Evolutionary conservation across 2,113 vertebrate species (phyloP).

Genomic region (Mormyrus lacerda): DNA sequence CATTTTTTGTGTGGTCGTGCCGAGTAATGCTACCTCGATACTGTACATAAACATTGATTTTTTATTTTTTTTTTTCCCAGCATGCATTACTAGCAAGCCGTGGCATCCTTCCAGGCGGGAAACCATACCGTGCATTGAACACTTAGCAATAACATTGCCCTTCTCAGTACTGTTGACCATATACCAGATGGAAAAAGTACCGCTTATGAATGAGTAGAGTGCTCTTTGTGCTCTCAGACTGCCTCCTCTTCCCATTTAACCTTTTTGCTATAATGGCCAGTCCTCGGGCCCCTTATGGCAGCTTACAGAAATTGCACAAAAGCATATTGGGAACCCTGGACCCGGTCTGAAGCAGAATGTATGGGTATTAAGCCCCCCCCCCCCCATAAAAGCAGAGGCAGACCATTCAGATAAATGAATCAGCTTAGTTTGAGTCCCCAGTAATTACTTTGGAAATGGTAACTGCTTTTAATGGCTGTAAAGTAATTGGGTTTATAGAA

Average conservation of each 20-base stretch:
- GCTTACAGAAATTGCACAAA: neutral
- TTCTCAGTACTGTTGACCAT: constrained; percentile 28
- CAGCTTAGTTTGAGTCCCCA: neutral
- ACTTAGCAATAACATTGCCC: constrained; percentile 52
- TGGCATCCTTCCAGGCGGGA: constrained; percentile 9
- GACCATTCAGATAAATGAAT: neutral
- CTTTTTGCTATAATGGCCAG: neutral
- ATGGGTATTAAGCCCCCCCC: neutral
- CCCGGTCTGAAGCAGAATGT: neutral
- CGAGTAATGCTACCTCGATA: neutral
- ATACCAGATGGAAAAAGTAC: neutral
- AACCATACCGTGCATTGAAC: constrained; percentile 33
- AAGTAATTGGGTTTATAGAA: neutral
- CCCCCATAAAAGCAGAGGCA: neutral
- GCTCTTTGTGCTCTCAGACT: neutral
- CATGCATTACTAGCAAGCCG: neutral
- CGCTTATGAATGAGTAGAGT: neutral
- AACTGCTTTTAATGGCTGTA: neutral
- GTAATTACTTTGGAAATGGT: neutral
- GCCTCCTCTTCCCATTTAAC: neutral
- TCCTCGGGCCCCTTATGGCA: neutral
- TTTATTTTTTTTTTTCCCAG: neutral
- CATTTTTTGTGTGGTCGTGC: neutral
- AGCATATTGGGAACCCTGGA: neutral
- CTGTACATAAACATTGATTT: constrained; percentile 2